Evolutionary conservation across 2,113 vertebrate genomes (phyloP), one percentile per base, ranked within the genome.

Genomic region (Grantiella picta): DNA sequence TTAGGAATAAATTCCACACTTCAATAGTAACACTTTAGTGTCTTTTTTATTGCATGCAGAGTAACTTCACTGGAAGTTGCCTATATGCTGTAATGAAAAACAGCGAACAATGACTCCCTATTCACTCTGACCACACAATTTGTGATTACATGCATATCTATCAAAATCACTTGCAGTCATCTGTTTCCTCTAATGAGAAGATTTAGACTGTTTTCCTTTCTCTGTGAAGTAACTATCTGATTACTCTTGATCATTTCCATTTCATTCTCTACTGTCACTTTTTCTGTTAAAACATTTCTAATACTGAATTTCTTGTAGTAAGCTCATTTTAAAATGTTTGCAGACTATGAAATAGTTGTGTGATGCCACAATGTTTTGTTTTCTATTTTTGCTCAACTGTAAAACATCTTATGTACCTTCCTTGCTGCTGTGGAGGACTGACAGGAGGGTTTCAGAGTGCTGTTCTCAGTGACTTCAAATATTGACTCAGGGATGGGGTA

Each of bases 11-110:
- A 64, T 42, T 64, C 20, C 40, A 60, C 31, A 24, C 6, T 40
- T 83, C 25, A n/a, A 12, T 40, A 57, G 71, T 0, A 0, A 22
- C 3, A 23, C 1, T 65, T 60, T 12, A 2, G 2, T 50, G 71
- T 54, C 4, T 63, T 64, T 59, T 47, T 17, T 38, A 16, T 75
- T 31, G 27, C 7, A 10, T 22, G 7, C 6, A 61, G 22, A 52
- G 14, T 29, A 52, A 22, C 8, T 83, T 45, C 10, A 35, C 7
- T 70, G 5, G 13, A 25, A 24, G 18, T 50, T 78, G 11, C 13
- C 23, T 29, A 45, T 11, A 8, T 27, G 2, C 54, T 61, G 6
- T 36, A 49, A 87, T 17, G 21, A 73, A 66, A 85, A 90, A 24
- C 13, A 63, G 5, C 23, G 19, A 66, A 44, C 8, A 54, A 7